These are phyloP conservation scores for Xenopus laevis DNA, from an alignment of 2,113 vertebrate genomes.

Conservation along the genomic window DNA sequence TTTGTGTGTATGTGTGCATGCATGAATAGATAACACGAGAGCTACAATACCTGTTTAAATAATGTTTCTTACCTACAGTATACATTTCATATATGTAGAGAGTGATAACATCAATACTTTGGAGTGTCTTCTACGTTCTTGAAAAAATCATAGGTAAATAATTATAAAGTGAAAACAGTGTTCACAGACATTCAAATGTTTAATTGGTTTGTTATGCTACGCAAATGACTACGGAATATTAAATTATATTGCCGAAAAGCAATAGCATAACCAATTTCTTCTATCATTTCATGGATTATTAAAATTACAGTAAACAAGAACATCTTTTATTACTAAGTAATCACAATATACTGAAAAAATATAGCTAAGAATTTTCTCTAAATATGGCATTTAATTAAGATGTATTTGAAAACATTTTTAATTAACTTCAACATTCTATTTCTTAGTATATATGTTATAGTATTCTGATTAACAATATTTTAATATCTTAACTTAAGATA, in stretches of 20 bases:
- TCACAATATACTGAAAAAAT: neutral
- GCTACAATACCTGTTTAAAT: no score
- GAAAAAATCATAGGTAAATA: neutral
- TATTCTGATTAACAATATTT: no score
- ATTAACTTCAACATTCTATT: neutral
- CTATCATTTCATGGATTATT: neutral
- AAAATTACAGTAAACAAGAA: neutral
- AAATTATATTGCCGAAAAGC: neutral
- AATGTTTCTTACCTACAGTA: no score
- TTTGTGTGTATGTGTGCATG: no score
- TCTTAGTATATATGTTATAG: no score
- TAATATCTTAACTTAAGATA: no score
- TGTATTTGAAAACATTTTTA: neutral
- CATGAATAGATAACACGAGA: no score
- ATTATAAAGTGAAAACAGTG: neutral
- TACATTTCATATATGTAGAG: no score
- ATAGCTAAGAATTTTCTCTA: neutral
- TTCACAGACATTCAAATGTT: neutral
- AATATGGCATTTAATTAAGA: conserved; percentile 8
- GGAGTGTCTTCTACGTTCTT: neutral
- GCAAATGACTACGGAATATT: neutral
- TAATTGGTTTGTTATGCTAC: neutral
- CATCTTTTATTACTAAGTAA: neutral
- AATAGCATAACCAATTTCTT: neutral
- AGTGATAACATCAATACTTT: no score